A percentile compares a stretch with the other conserved stretches of the same genome.
phyloP scores from a whole-genome alignment of 2,888 invertebrate species.

The Lochmaea crataegi region DNA sequence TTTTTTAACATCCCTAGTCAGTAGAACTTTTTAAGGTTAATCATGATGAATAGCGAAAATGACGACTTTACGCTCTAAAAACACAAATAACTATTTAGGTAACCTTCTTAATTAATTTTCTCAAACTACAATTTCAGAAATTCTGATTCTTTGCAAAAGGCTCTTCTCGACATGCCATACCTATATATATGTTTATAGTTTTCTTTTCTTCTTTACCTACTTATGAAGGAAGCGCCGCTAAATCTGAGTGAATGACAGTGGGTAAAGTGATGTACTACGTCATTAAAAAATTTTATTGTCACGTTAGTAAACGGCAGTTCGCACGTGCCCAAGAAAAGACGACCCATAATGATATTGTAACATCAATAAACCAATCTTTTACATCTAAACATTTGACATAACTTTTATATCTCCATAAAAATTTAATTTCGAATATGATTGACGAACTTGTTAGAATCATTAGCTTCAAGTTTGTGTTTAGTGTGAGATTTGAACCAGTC shows the following conservation, averaged over 20 bases:
- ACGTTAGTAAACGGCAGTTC: constrained; percentile 63
- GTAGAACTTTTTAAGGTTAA: too few relatives aligned
- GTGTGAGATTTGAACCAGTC: constrained; percentile 35
- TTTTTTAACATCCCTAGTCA: too few relatives aligned
- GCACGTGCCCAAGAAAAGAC: constrained; percentile 60
- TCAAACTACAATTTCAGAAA: too few relatives aligned
- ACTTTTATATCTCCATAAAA: constrained; percentile 65
- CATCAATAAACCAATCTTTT: constrained; percentile 65
- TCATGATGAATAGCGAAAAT: too few relatives aligned
- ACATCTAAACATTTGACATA: constrained; percentile 64
- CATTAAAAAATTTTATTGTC: constrained; percentile 66
- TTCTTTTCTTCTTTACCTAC: constrained; percentile 5
- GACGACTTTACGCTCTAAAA: too few relatives aligned
- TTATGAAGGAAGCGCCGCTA: constrained; percentile 17
- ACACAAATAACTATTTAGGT: too few relatives aligned
- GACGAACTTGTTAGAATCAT: constrained; percentile 63
- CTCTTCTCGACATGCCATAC: too few relatives aligned
- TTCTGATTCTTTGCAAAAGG: too few relatives aligned
- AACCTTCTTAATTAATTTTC: too few relatives aligned
- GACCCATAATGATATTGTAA: constrained; percentile 65
- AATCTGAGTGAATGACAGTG: constrained; percentile 40
- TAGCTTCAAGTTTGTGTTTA: constrained; percentile 53
- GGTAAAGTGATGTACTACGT: constrained; percentile 59
- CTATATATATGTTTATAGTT: constrained; percentile 14
- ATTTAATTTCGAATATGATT: constrained; percentile 65